Base-by-base conservation (phyloP, 2,888 invertebrate genomes). In the Tethea ocularis region DNA sequence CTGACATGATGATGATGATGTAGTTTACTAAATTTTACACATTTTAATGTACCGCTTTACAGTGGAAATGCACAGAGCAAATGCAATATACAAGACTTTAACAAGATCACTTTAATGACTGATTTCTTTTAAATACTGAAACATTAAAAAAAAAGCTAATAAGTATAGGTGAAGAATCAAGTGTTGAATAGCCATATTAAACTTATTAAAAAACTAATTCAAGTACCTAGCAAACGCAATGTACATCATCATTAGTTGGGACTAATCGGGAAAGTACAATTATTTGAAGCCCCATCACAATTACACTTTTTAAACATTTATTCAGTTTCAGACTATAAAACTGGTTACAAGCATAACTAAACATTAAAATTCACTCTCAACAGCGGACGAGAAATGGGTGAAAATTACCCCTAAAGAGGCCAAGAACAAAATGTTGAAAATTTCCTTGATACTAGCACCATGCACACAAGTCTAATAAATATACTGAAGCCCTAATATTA, bases 401-500 rank as follows among this genome's bases (percentile, higher is more conserved):
- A 89, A 88, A 87, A 84, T 83, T 82, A 74, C 78, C 76, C 71
- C 66, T 78, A 88, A 86, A 84, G 88, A 88, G 89, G 89, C 89
- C 90, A 91, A 83, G 87, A 87, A 85, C 80, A 78, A 84, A 84
- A 81, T 78, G 71, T 80, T 69, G 72, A 81, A 83, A 82, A 85
- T 78, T 72, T 77, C 75, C 78, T 76, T 66, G 78, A 76, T 78
- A 79, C 74, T 78, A 73, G 71, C 66, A 79, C 78, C 88, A 88
- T 89, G 86, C 87, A 87, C 66, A 68, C 63, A 74, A 73, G 79
- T 86, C 78, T 83, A 70, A 78, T 80, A 77, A 74, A 72, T 71
- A 83, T 86, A 85, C 85, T 78, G 78, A 81, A 90, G 89, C 87
- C 92, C 93, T 91, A 89, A 87, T 86, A 90, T 92, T 88, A 86